Base-by-base conservation (phyloP, 2,888 invertebrate genomes). In the Polylopha cassiicola region DNA sequence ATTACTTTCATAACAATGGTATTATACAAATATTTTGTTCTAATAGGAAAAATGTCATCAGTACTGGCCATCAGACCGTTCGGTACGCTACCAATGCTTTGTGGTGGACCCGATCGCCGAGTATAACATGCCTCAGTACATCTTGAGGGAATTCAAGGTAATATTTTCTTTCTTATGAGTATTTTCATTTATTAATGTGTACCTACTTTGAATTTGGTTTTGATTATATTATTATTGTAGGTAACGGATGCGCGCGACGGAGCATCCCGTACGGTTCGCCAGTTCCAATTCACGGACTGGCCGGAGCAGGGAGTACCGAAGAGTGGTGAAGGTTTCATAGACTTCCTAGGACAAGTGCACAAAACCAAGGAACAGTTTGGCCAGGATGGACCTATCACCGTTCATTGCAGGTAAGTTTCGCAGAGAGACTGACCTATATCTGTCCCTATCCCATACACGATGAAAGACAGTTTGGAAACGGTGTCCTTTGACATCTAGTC, bases 361-460 rank as follows among this genome's bases (percentile, higher is more conserved):
- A 99, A 99, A 86, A 99, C 99, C 34, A 99, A 99, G 85, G 98
- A 98, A 69, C 99, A 99, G 77, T 99, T 99, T 74, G 99, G 99
- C 3, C 98, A 98, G 71, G 99, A 98, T 67, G 99, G 99, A 4
- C 99, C 99, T 0, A 99, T 99, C 49, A 97, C 98, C 30, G 99
- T 99, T 14, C 98, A 99, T 78, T 97, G 97, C 91, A 94, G 94
- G 93, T 93, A 15, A 37, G 22, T 23, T 13, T 2, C 18, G n/a
- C 14, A 14, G 8, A 9, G 14, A 9, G n/a, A n/a, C n/a, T n/a
- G n/a, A n/a, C n/a, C n/a, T n/a, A n/a, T n/a, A n/a, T n/a, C n/a
- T n/a, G n/a, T n/a, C n/a, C n/a, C n/a, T n/a, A n/a, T n/a, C n/a
- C n/a, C n/a, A n/a, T n/a, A n/a, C n/a, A n/a, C n/a, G n/a, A n/a